Base-by-base conservation (phyloP, 2,113 vertebrate genomes). In the Ammodytes dubius region DNA sequence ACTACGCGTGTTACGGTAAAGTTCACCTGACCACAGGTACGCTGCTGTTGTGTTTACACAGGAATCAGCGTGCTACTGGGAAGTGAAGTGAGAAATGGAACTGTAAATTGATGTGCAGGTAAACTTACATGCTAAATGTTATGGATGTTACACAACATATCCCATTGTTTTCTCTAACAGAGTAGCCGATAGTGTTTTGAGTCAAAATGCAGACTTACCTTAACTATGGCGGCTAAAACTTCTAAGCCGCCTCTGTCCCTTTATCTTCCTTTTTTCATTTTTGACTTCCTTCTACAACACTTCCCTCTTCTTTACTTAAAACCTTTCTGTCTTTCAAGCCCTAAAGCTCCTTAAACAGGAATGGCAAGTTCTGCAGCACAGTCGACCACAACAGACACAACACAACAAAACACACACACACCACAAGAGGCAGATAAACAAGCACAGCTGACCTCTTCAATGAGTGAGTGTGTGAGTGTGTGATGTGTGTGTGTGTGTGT, bases 321-420 rank as follows among this genome's bases (percentile, higher is more conserved):
- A 70, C 57, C 40, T 46, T 65, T 81, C 70, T 68, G 40, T 12
- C 2, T 65, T 77, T 39, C 7, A 69, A 54, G 1, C 10, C 43
- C 58, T 54, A 6, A 45, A 50, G 77, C 61, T 54, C 27, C 27
- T 2, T 12, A 40, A 88, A 92, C 90, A 56, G 81, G 89, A 89
- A 87, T 88, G 35, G 83, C 86, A 59, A 70, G 90, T 82, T 46
- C n/a, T 40, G 59, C 6, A 40, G 74, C 35, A 40, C 64, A 77
- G 56, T 5, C 37, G 65, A n/a, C 35, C 2, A 59, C 49, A 83
- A 56, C 43, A 73, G 40, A 90, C 27, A 27, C 27, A 27, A 27
- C 27, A 27, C 27, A n/a, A 6, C 39, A 57, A 1, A 66, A 63
- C 47, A 74, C 27, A 81, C 19, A 61, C 6, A 64, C n/a, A 61